Evolutionary conservation across 2,113 vertebrate genomes (phyloP).

Genomic region (Tringa solitaria): DNA sequence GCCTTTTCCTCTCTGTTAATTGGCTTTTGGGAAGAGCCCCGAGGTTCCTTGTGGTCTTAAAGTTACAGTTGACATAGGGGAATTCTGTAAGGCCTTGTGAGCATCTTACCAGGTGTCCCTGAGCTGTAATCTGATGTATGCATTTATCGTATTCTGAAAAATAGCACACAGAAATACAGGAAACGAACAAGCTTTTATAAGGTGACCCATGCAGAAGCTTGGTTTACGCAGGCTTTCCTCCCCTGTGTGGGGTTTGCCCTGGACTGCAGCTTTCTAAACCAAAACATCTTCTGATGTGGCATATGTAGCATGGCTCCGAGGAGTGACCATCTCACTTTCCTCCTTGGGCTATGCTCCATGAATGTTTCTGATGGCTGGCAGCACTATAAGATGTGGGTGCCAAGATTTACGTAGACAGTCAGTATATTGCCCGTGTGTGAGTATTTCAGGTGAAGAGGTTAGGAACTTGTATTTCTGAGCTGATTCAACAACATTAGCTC

Average conservation of each 20-base stretch:
- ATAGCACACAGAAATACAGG: not conserved
- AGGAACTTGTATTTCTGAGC: not conserved
- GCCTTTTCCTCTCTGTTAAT: not conserved
- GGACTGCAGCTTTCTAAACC: not conserved
- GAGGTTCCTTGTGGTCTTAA: not conserved
- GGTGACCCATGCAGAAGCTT: rapidly evolving
- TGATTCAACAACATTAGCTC: not conserved
- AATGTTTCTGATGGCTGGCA: not conserved
- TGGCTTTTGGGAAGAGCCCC: not conserved
- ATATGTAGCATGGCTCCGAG: not conserved
- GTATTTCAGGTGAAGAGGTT: not conserved
- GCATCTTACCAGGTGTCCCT: not conserved
- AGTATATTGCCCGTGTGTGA: rapidly evolving
- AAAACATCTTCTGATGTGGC: not conserved
- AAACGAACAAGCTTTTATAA: not conserved
- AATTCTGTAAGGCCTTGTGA: not conserved
- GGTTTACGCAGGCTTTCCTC: not conserved
- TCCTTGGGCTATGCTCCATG: not conserved
- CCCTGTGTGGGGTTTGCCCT: not conserved
- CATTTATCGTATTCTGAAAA: not conserved
- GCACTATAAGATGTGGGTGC: not conserved
- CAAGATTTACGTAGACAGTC: rapidly evolving
- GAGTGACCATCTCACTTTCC: not conserved
- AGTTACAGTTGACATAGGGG: not conserved
- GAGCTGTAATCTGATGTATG: not conserved